Conservation (phyloP, 2,797 vertebrate species). For the Lemur catta region DNA sequence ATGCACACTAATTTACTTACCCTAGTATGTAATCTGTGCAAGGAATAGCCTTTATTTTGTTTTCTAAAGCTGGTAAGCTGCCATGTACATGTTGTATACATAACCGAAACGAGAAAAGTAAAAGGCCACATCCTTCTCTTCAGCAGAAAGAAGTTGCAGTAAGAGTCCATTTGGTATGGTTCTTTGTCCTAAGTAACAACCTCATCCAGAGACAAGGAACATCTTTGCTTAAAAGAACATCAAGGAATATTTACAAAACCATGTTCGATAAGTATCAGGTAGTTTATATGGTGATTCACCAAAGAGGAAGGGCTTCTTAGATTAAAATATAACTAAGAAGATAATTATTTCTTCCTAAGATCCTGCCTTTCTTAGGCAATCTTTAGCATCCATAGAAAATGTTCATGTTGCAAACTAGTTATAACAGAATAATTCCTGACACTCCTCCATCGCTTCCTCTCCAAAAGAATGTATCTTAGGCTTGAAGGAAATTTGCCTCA, state of each 20-base stretch:
- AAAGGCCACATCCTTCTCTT: neutral
- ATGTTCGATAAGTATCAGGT: neutral
- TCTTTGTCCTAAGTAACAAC: neutral
- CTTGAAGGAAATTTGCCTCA: neutral
- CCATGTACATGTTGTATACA: neutral
- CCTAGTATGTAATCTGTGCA: neutral
- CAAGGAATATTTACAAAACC: conserved; percentile 1
- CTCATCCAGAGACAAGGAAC: neutral
- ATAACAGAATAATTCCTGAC: neutral
- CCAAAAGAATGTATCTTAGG: neutral
- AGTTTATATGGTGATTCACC: neutral
- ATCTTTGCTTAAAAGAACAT: neutral
- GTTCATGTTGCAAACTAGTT: neutral
- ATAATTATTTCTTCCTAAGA: neutral
- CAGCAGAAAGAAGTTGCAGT: neutral
- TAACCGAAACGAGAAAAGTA: neutral
- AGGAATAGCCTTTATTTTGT: neutral
- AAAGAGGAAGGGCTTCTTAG: neutral
- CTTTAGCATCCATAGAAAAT: neutral
- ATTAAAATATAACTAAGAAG: neutral
- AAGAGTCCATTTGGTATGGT: neutral
- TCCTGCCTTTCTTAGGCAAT: neutral
- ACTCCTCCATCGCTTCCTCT: neutral
- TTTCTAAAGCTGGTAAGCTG: neutral
- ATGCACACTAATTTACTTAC: neutral